Conservation (phyloP, 1,140 invertebrate genomes). For the Diploscapter pachys region DNA sequence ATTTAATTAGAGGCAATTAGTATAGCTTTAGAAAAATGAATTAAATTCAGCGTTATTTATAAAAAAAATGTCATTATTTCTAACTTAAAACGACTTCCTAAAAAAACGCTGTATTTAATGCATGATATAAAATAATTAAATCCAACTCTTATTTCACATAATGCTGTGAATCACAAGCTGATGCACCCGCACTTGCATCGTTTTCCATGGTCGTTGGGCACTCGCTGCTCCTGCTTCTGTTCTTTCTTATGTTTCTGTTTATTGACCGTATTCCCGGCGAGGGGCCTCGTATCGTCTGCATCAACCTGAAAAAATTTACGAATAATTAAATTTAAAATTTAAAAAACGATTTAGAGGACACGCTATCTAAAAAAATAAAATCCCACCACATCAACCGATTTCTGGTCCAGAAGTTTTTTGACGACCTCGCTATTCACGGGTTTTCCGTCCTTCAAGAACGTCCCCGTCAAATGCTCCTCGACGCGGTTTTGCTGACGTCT, state of each 20-base stretch:
- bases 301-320: background rate
- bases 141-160: too few species aligned
- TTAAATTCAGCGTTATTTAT: too few species aligned
- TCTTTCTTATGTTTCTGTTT: background rate
- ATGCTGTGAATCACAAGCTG: too few species aligned
- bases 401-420: constrained; percentile 11
- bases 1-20: too few species aligned
- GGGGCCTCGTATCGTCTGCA: background rate
- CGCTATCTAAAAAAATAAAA: background rate
- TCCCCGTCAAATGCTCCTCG: constrained; percentile 21
- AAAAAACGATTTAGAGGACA: background rate
- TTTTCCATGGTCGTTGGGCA: too few species aligned
- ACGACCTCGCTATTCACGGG: background rate
- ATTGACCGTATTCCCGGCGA: background rate
- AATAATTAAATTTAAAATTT: background rate
- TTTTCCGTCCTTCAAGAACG: background rate
- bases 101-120: too few species aligned
- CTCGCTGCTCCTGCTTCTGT: too few species aligned
- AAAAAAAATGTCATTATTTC: too few species aligned
- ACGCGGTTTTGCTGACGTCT: constrained; percentile 22
- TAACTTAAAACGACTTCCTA: too few species aligned
- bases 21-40: too few species aligned
- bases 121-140: too few species aligned
- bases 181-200: too few species aligned
- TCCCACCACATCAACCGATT: background rate